Conservation (phyloP, 1,140 invertebrate genomes). For the Bicyclus anynana region DNA sequence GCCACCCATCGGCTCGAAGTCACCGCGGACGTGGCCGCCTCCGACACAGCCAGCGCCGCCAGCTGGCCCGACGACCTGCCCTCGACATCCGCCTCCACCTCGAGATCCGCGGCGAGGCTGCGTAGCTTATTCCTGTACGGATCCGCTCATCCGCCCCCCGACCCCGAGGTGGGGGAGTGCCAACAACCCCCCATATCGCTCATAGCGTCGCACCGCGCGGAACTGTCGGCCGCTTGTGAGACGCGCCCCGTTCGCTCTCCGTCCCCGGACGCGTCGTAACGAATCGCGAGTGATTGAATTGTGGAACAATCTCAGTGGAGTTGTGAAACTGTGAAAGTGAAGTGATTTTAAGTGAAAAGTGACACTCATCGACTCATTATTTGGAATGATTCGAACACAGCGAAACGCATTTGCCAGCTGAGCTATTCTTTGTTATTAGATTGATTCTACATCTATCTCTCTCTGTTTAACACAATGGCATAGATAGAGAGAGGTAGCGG, state of each 20-base stretch:
- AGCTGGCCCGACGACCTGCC: constrained; percentile 55
- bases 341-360: background rate
- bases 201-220: constrained; percentile 4
- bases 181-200: constrained; percentile 18
- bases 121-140: constrained; percentile 61
- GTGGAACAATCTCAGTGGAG: constrained; percentile 1
- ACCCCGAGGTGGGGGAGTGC: constrained; percentile 38
- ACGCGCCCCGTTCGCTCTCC: constrained; percentile 5
- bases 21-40: constrained; percentile 48
- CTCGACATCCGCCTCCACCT: constrained; percentile 31
- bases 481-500: too few relatives aligned
- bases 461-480: too few relatives aligned
- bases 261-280: constrained; percentile 19
- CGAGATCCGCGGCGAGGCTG: constrained; percentile 45
- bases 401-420: too few relatives aligned
- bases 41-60: constrained; percentile 41
- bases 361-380: background rate
- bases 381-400: too few relatives aligned
- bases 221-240: constrained; percentile 22
- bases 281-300: constrained; percentile 7
- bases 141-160: constrained; percentile 42
- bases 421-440: too few relatives aligned
- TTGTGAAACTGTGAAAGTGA: background rate
- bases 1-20: constrained; percentile 49
- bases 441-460: too few relatives aligned